Conservation (phyloP, 2,113 vertebrate genomes). For the Fregetta grallaria region DNA sequence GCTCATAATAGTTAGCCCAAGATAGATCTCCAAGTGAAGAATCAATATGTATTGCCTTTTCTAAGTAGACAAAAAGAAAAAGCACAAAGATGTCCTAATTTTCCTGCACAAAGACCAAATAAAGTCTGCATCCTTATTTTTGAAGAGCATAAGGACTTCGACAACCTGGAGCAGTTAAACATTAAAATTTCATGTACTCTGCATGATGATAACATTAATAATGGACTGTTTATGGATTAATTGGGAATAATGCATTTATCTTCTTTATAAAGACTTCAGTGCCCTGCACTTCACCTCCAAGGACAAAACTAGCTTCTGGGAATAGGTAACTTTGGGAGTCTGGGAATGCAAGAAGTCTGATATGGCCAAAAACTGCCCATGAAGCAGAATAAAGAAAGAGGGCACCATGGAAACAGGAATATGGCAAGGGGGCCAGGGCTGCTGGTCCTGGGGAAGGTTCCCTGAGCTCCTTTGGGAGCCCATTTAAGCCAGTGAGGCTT, state of each 20-base stretch:
- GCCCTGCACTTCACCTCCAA: neutral
- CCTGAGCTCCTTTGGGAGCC: neutral
- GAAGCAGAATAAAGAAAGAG: neutral
- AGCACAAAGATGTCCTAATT: neutral
- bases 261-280: neutral
- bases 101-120: neutral
- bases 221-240: neutral
- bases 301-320: neutral
- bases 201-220: neutral
- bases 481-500: neutral
- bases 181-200: neutral
- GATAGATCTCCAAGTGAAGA: neutral
- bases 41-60: neutral
- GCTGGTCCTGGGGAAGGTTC: too few relatives aligned
- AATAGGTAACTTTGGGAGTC: neutral
- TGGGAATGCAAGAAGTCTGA: neutral
- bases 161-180: neutral
- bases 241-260: neutral
- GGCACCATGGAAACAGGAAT: neutral
- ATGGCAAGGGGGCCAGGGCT: neutral
- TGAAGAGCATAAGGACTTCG: neutral
- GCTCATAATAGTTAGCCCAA: neutral
- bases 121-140: neutral
- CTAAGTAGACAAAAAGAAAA: neutral
- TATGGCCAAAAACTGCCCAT: rapidly evolving